Percentiles rank a stretch among this genome's conserved stretches.
Evolutionary conservation across 1,140 invertebrate species (phyloP).

Genomic region (Drosophila suzukii): DNA sequence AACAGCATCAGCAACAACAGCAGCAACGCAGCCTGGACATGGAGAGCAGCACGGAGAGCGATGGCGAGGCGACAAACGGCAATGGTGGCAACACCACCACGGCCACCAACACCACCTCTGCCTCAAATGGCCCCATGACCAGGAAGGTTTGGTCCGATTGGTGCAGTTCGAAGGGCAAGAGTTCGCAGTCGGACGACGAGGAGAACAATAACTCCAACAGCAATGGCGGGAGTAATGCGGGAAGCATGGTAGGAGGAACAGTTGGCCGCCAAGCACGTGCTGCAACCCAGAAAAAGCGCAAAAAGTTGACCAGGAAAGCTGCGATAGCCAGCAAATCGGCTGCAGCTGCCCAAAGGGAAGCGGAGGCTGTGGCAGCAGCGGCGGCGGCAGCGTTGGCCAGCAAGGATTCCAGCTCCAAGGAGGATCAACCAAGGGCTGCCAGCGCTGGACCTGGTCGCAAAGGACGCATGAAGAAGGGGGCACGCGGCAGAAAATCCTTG

Average conservation of each 20-base stretch:
- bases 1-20: conserved; percentile 50
- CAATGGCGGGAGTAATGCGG: conserved; percentile 46
- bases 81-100: conserved; percentile 86
- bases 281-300: conserved; percentile 77
- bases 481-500: conserved; percentile 66
- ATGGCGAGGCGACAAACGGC: conserved; percentile 85
- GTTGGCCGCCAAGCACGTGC: conserved; percentile 64
- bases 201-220: conserved; percentile 84
- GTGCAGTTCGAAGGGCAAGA: conserved; percentile 87
- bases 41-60: conserved; percentile 84
- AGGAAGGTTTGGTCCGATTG: conserved; percentile 91
- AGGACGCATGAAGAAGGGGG: conserved; percentile 74
- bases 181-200: conserved; percentile 86
- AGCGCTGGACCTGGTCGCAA: conserved; percentile 68
- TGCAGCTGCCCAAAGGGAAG: conserved; percentile 75
- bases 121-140: conserved; percentile 86
- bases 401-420: conserved; percentile 71
- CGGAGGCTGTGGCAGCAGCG: conserved; percentile 66
- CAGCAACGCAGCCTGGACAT: conserved; percentile 71
- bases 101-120: conserved; percentile 85
- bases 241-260: conserved; percentile 2
- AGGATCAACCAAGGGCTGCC: conserved; percentile 50
- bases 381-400: conserved; percentile 57
- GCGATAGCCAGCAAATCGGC: conserved; percentile 82
- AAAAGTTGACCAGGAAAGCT: conserved; percentile 80